These are phyloP conservation scores for Drosophila ananassae DNA, from an alignment of 1,140 invertebrate genomes.

Conservation along the genomic window DNA sequence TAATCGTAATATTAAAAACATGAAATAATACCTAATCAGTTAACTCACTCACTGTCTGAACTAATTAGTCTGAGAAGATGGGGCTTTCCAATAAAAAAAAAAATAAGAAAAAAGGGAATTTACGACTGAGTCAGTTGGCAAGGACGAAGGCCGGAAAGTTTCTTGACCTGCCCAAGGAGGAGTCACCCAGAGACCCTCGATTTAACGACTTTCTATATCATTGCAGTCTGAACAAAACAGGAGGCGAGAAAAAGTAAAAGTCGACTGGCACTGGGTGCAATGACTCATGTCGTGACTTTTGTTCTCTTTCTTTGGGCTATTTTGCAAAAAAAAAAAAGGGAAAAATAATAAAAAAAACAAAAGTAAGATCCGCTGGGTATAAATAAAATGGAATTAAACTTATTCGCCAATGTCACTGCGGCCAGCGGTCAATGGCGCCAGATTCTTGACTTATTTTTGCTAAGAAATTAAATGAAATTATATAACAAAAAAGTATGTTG, in stretches of 20 bases:
- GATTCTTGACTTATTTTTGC: background rate
- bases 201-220: slow-evolving; percentile 55
- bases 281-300: slow-evolving; percentile 79
- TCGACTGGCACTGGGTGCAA: slow-evolving; percentile 64
- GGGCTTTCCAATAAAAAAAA: slow-evolving; percentile 36
- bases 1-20: background rate
- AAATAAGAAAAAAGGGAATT: background rate
- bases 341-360: background rate
- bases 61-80: background rate
- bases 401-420: slow-evolving; percentile 66
- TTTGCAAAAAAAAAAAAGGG: slow-evolving; percentile 50
- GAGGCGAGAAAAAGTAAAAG: slow-evolving; percentile 65
- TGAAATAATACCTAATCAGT: background rate
- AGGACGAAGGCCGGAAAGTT: slow-evolving; percentile 44
- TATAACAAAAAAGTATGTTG: too few species aligned
- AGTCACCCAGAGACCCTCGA: slow-evolving; percentile 11
- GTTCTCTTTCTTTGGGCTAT: slow-evolving; percentile 75
- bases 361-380: background rate
- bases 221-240: slow-evolving; percentile 11
- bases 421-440: slow-evolving; percentile 70
- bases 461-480: too few species aligned
- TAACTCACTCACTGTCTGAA: too few species aligned
- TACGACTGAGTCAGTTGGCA: slow-evolving; percentile 29
- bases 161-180: slow-evolving; percentile 40
- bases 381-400: slow-evolving; percentile 37